Conservation (phyloP, 2,888 invertebrate genomes). For the Cyrtodaria siliqua region DNA sequence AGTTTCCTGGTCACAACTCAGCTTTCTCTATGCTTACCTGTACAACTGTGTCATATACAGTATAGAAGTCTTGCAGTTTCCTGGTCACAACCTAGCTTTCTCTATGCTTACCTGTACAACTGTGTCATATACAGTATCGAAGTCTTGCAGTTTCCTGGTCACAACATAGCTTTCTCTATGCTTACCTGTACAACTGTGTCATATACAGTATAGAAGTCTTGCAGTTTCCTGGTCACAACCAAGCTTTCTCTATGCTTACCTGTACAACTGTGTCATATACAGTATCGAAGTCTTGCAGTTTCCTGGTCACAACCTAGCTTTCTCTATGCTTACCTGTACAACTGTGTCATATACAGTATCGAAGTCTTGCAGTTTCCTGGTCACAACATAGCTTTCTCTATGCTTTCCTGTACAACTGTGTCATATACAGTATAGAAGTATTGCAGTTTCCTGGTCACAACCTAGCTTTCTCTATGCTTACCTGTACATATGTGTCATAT, state of each 20-base stretch:
- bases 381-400: slow-evolving; percentile 86
- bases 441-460: slow-evolving; percentile 86
- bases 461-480: slow-evolving; percentile 86
- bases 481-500: too few species aligned
- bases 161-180: slow-evolving; percentile 85
- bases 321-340: too few species aligned
- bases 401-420: slow-evolving; percentile 88
- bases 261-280: slow-evolving; percentile 91
- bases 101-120: slow-evolving; percentile 86
- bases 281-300: slow-evolving; percentile 90
- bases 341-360: too few species aligned
- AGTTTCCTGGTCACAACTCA: slow-evolving; percentile 87
- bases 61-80: slow-evolving; percentile 89
- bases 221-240: slow-evolving; percentile 86
- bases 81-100: slow-evolving; percentile 86
- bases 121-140: slow-evolving; percentile 94
- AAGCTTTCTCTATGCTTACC: slow-evolving; percentile 80
- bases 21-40: slow-evolving; percentile 81
- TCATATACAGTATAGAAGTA: slow-evolving; percentile 93
- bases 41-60: slow-evolving; percentile 92
- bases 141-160: slow-evolving; percentile 87
- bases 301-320: slow-evolving; percentile 86
- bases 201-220: slow-evolving; percentile 92
- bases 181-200: slow-evolving; percentile 89
- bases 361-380: too few species aligned